phyloP scores from a whole-genome alignment of 1,140 invertebrate genomes.

The Drosophila funebris region DNA sequence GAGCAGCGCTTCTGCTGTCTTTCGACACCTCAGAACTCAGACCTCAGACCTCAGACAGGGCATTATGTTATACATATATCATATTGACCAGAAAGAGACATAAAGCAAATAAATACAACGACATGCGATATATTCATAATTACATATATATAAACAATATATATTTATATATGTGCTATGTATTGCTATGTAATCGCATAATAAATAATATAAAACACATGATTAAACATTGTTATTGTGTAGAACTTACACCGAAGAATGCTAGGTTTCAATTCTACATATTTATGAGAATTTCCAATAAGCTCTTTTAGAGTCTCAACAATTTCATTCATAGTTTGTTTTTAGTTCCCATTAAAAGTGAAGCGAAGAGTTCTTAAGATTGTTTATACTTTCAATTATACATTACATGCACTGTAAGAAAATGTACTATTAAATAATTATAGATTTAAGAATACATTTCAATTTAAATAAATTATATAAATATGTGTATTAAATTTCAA shows the following conservation, averaged over 20 bases:
- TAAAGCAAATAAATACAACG: slow-evolving; percentile 62
- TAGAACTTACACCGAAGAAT: slow-evolving; percentile 10
- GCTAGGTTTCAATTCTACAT: not conserved
- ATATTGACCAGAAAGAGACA: slow-evolving; percentile 72
- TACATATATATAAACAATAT: slow-evolving; percentile 4
- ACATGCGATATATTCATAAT: slow-evolving; percentile 43
- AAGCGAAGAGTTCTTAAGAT: not conserved
- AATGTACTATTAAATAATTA: not conserved
- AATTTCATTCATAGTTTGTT: slow-evolving; percentile 5
- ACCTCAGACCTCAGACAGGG: slow-evolving; percentile 43
- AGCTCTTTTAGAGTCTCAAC: not conserved
- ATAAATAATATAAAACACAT: slow-evolving; percentile 60
- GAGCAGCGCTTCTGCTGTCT: slow-evolving; percentile 50
- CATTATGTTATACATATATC: slow-evolving; percentile 41
- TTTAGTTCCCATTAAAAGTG: not conserved
- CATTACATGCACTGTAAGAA: not conserved
- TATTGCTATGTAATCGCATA: slow-evolving; percentile 32
- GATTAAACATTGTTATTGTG: slow-evolving; percentile 16
- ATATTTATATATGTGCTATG: not conserved
- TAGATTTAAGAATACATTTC: too few relatives aligned
- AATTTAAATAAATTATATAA: not conserved
- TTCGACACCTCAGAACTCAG: slow-evolving; percentile 68
- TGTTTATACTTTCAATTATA: not conserved
- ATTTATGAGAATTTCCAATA: not conserved
- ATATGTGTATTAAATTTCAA: too few relatives aligned